Evolutionary conservation across 2,797 vertebrate genomes (phyloP), one percentile per base, ranked within the genome.

Genomic region (Lepilemur ruficaudatus): DNA sequence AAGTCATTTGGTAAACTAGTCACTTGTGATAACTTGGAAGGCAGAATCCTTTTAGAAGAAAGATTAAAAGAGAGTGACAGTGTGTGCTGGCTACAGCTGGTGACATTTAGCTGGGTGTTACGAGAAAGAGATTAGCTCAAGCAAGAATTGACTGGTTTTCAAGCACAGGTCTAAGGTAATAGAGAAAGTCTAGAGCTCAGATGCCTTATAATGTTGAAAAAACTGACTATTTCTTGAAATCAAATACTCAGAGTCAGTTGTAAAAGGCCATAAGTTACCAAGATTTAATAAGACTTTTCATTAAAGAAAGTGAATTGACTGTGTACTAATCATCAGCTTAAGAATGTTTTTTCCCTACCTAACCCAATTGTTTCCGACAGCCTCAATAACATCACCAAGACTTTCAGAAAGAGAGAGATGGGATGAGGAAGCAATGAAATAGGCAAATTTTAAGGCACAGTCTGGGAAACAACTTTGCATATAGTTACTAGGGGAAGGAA

Each of bases 151-250:
- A 91, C 82, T 95, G 32, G 25, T 89, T 93, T 94, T 79, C 32
- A 91, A 85, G 63, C 30, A 89, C 48, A 82, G 38, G 79, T 91
- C 72, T 93, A 93, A 96, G 57, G 50, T 78, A 94, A 78, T 79
- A 79, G 61, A 65, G 48, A 67, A 84, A 91, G 63, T 93, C 63
- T 55, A 85, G 83, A 85, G 15, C 35, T 46, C 30, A 41, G 79
- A 17, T 70, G 10, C 15, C 13, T 93, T 75, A 61, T 1, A 41
- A 81, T 73, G 91, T 59, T 89, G 50, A n/a, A 94, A 91, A 91
- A 59, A 38, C 48, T 73, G n/a, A 52, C 50, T 52, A 67, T 55
- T 83, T 93, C 13, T 82, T 20, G 1, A 92, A 96, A 75, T 30
- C 4, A 79, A 92, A 78, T 85, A 72, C 8, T 87, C 55, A 85